Evolutionary conservation across 1,140 invertebrate species (phyloP).

Genomic region (Microplitis demolitor): DNA sequence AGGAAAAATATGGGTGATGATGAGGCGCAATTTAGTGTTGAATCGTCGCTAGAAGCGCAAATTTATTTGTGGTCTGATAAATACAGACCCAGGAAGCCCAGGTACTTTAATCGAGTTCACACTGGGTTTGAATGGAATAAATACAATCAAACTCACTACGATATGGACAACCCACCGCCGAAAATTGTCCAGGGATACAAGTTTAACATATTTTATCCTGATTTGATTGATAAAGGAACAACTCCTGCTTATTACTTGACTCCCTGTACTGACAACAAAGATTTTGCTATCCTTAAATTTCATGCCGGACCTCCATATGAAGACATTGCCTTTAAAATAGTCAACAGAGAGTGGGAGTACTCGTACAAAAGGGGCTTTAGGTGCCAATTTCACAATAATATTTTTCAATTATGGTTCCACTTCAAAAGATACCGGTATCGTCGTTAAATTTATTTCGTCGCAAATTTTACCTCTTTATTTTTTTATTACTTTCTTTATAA

Average conservation of each 20-base stretch:
- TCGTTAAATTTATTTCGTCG: conserved; percentile 68
- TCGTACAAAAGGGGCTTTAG: conserved; percentile 97
- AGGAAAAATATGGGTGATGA: conserved; percentile 87
- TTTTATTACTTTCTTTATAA: no score
- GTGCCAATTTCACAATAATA: conserved; percentile 99
- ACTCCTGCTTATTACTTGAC: conserved; percentile 95
- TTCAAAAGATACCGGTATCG: conserved; percentile 97
- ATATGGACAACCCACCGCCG: conserved; percentile 99
- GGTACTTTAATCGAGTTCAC: conserved; percentile 96
- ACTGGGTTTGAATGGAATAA: conserved; percentile 99
- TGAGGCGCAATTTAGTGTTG: conserved; percentile 92
- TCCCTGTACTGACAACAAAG: conserved; percentile 87
- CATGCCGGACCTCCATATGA: conserved; percentile 98
- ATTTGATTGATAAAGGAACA: conserved; percentile 93
- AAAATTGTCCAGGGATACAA: conserved; percentile 99
- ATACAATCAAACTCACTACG: conserved; percentile 99
- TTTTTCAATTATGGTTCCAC: conserved; percentile 99
- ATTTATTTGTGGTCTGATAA: conserved; percentile 98
- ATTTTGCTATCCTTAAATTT: conserved; percentile 95
- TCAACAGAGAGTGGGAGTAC: conserved; percentile 99
- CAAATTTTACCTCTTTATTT: no score
- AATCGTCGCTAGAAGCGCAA: conserved; percentile 83
- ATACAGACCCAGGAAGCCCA: conserved; percentile 94
- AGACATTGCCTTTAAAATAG: conserved; percentile 99
- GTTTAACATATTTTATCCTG: conserved; percentile 99